phyloP scores from a whole-genome alignment of 1,140 invertebrate species.

The Melanaphis sacchari region DNA sequence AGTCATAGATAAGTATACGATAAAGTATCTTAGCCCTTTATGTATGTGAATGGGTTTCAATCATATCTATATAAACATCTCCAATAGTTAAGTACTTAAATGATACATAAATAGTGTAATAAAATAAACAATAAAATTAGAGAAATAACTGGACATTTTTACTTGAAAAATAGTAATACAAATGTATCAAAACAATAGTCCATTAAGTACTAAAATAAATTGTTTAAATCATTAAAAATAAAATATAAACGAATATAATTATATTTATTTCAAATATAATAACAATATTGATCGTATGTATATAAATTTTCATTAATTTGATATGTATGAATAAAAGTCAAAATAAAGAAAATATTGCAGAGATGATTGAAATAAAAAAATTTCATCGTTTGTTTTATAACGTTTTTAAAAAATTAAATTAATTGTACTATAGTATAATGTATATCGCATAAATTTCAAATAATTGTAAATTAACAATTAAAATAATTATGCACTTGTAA shows the following conservation, averaged over 20 bases:
- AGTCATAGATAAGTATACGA: background rate
- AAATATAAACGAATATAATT: background rate
- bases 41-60: background rate
- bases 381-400: background rate
- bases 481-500: too few relatives aligned
- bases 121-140: conserved; percentile 33
- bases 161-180: background rate
- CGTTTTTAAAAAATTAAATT: too few relatives aligned
- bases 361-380: background rate
- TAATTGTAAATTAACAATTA: too few relatives aligned
- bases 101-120: background rate
- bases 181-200: background rate
- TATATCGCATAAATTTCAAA: too few relatives aligned
- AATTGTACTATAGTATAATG: too few relatives aligned
- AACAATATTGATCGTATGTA: background rate
- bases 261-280: background rate
- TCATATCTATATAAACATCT: conserved; percentile 15
- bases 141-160: background rate
- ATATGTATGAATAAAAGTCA: background rate
- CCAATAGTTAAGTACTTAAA: background rate
- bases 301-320: background rate
- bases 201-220: background rate
- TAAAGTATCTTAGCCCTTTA: background rate
- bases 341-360: background rate
- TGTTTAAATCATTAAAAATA: background rate